Percentiles rank a stretch among this genome's conserved stretches.
Evolutionary conservation across 2,113 vertebrate genomes (phyloP).

Genomic region (Saguinus midas): DNA sequence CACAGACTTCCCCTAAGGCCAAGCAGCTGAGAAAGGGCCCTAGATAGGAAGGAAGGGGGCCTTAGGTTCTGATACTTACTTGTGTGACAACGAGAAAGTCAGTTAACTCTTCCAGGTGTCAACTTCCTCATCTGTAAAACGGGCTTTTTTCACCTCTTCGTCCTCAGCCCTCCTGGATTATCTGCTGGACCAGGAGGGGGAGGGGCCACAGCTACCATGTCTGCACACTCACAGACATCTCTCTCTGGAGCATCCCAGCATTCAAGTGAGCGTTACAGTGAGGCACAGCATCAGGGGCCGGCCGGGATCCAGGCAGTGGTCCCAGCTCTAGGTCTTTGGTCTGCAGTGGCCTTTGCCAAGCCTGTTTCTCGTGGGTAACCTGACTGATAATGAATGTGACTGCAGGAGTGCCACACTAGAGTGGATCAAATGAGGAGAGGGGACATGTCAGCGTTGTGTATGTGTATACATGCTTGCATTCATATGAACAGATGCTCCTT

Average conservation of each 20-base stretch:
- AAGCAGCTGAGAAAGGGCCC: background rate
- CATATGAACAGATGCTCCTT: background rate
- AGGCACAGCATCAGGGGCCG: rapidly evolving
- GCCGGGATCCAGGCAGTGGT: background rate
- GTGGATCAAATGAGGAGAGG: background rate
- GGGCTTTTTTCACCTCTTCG: background rate
- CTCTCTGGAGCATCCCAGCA: background rate
- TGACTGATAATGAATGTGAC: too few species aligned
- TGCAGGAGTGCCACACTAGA: background rate
- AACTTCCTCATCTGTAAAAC: background rate
- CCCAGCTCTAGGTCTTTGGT: background rate
- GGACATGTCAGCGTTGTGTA: rapidly evolving
- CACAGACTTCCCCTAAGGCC: background rate
- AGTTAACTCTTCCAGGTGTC: background rate
- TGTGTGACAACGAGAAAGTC: background rate
- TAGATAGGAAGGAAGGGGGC: background rate
- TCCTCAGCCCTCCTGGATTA: background rate
- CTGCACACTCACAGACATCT: background rate
- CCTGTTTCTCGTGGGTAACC: background rate
- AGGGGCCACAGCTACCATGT: background rate
- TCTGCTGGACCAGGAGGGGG: background rate
- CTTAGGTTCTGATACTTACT: background rate
- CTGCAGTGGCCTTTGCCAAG: background rate
- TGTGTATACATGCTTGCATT: too few species aligned
- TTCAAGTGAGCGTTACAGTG: rapidly evolving